Evolutionary conservation across 2,113 vertebrate genomes (phyloP).

Genomic region (Oreochromis niloticus): DNA sequence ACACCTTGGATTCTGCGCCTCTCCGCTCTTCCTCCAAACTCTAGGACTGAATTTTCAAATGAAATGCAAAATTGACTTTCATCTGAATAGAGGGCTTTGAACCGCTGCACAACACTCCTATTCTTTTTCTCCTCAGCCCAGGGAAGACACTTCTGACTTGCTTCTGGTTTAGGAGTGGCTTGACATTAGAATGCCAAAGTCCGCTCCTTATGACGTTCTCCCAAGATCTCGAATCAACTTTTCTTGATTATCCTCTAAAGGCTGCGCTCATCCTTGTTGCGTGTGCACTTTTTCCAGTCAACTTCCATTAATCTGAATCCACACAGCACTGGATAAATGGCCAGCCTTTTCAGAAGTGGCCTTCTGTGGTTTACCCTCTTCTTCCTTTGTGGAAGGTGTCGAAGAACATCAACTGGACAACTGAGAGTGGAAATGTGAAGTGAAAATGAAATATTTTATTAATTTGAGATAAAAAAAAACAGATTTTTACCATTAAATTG

Average conservation of each 20-base stretch:
- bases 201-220: background rate
- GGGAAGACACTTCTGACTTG: background rate
- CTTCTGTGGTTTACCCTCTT: background rate
- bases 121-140: background rate
- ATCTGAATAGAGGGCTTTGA: background rate
- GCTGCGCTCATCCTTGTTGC: background rate
- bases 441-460: background rate
- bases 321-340: background rate
- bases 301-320: background rate
- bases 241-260: background rate
- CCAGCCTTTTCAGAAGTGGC: background rate
- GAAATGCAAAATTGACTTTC: background rate
- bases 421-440: background rate
- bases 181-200: background rate
- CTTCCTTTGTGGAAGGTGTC: background rate
- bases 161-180: background rate
- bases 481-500: background rate
- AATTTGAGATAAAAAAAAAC: background rate
- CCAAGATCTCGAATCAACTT: background rate
- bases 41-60: background rate
- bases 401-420: background rate
- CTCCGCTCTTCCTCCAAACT: background rate
- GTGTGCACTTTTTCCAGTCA: background rate
- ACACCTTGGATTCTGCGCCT: background rate
- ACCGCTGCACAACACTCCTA: background rate